A percentile compares a stretch with the other conserved stretches of the same genome.
These are phyloP conservation scores for Macrosiphum euphorbiae DNA, from an alignment of 2,888 invertebrate species.

Conservation along the genomic window DNA sequence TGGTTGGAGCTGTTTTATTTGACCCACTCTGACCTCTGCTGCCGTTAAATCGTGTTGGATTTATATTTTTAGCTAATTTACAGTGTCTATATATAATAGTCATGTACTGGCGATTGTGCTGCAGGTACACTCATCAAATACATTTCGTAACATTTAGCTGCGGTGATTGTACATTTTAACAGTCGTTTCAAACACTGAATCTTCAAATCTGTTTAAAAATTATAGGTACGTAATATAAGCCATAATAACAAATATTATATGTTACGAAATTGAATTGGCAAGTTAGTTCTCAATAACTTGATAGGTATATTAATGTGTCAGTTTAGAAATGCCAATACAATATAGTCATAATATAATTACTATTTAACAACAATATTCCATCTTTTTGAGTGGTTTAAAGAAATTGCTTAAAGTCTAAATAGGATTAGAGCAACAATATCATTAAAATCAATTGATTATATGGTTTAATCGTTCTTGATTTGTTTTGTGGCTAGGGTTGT, in stretches of 20 bases:
- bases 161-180: conserved; percentile 10
- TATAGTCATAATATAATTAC: neutral
- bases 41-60: conserved; percentile 28
- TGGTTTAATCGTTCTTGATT: neutral
- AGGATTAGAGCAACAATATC: neutral
- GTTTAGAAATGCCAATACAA: neutral
- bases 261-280: neutral
- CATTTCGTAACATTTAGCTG: conserved; percentile 16
- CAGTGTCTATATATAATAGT: neutral
- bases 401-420: neutral
- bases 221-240: neutral
- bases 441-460: neutral
- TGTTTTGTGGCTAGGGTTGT: neutral
- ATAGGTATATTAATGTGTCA: neutral
- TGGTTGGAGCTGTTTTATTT: neutral
- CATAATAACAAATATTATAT: conserved; percentile 1
- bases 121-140: conserved; percentile 11
- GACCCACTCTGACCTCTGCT: conserved; percentile 26
- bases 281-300: neutral
- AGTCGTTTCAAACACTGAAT: neutral
- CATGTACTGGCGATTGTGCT: neutral
- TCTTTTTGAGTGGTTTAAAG: neutral
- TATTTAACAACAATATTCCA: neutral
- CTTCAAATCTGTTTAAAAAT: neutral
- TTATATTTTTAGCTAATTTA: neutral